Evolutionary conservation across 1,140 invertebrate species (phyloP).

Genomic region (Drosophila parabipectinata): DNA sequence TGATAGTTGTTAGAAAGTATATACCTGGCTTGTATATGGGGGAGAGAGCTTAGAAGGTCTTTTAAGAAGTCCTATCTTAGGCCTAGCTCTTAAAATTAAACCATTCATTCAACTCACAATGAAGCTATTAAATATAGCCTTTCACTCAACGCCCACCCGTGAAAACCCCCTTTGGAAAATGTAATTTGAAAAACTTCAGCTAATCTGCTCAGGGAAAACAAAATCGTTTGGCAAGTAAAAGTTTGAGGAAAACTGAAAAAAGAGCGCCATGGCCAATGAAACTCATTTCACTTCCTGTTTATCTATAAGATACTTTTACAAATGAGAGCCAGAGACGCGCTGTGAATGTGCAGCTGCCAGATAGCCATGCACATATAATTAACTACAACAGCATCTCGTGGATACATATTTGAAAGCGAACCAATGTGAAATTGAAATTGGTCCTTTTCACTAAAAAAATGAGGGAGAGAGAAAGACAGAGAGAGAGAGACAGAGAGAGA

Average conservation of each 20-base stretch:
- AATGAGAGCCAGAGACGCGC: conserved; percentile 34
- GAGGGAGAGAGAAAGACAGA: conserved; percentile 11
- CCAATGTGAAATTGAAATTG: conserved; percentile 74
- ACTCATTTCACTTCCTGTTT: conserved; percentile 69
- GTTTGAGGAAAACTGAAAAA: conserved; percentile 38
- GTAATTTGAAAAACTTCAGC: conserved; percentile 30
- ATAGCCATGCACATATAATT: conserved; percentile 60
- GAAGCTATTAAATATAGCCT: conserved; percentile 42
- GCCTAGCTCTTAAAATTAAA: no score
- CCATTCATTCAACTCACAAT: conserved; percentile 34
- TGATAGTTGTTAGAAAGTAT: conserved; percentile 74
- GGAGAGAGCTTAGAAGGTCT: no score
- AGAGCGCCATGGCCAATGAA: conserved; percentile 6
- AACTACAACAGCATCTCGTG: conserved; percentile 58
- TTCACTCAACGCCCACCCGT: conserved; percentile 45
- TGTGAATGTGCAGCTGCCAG: conserved; percentile 45
- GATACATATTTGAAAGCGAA: conserved; percentile 64
- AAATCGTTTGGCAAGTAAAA: conserved; percentile 55
- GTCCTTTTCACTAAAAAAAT: conserved; percentile 72
- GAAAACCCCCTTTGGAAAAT: conserved; percentile 38
- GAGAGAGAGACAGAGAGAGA: background rate
- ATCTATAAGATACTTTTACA: conserved; percentile 64
- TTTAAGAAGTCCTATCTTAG: no score
- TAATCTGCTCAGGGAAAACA: conserved; percentile 31
- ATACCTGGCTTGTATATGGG: no score